phyloP scores from a whole-genome alignment of 2,797 vertebrate species.

The Lophotriccus pileatus region DNA sequence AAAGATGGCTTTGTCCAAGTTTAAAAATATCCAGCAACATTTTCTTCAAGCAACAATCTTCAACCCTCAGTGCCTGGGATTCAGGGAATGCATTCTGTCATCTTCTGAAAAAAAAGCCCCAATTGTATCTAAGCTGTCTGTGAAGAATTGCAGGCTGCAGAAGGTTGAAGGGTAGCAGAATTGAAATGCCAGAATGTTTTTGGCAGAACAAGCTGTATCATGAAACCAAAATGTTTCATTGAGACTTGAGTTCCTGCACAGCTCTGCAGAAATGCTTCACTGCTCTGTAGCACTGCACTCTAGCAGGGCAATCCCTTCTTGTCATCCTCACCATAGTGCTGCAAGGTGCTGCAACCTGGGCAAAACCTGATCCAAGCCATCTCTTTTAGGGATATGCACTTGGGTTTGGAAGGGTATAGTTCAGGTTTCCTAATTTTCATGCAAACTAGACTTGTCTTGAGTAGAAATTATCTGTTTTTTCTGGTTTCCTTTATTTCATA shows the following conservation, averaged over 20 bases:
- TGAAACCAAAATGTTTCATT: neutral
- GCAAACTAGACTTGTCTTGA: neutral
- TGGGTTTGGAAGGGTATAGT: neutral
- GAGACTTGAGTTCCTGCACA: neutral
- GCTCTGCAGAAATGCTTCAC: neutral
- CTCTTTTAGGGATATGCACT: neutral
- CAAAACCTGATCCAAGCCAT: neutral
- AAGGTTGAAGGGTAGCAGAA: neutral
- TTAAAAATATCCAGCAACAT: neutral
- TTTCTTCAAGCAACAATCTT: neutral
- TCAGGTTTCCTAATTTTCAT: neutral
- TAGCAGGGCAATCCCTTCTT: neutral
- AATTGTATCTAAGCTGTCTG: neutral
- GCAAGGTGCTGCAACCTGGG: neutral
- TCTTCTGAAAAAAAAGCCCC: neutral
- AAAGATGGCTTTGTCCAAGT: neutral
- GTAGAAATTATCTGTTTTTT: neutral
- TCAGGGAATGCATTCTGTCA: neutral
- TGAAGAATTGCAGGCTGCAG: conserved; percentile 4
- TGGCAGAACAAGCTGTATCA: conserved; percentile 16
- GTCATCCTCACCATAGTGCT: neutral
- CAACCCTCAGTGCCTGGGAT: neutral
- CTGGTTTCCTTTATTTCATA: neutral
- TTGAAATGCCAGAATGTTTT: neutral
- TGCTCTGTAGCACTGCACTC: neutral